These are phyloP conservation scores for Potamarius usumacintae DNA, from an alignment of 2,113 vertebrate species.

Conservation along the genomic window DNA sequence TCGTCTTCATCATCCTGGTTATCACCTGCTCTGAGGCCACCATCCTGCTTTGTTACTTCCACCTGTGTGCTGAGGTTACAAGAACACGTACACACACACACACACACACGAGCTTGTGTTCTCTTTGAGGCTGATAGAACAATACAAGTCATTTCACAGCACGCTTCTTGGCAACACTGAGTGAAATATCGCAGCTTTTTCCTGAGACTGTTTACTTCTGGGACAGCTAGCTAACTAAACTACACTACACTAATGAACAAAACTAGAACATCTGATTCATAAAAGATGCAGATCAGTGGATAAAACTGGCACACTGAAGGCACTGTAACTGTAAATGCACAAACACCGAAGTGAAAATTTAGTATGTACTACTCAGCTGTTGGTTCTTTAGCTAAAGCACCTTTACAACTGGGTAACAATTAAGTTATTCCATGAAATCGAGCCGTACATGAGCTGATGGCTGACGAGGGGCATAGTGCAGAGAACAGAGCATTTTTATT, in stretches of 20 bases:
- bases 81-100: background rate
- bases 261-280: background rate
- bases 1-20: conserved; percentile 87
- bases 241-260: background rate
- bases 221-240: background rate
- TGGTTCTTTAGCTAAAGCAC: background rate
- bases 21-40: conserved; percentile 88
- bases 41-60: conserved; percentile 86
- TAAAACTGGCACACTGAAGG: background rate
- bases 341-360: background rate
- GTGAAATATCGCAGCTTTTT: background rate
- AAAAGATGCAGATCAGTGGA: background rate
- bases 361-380: background rate
- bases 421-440: too few relatives aligned
- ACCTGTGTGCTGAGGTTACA: conserved; percentile 89
- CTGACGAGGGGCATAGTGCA: too few relatives aligned
- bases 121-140: background rate
- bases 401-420: background rate
- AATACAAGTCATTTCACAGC: background rate
- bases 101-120: background rate
- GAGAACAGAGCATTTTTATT: too few relatives aligned
- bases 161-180: background rate
- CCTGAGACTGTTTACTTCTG: background rate
- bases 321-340: background rate
- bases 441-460: too few relatives aligned